Conservation (phyloP, 2,113 vertebrate species). For the Poeciliopsis turrubarensis region DNA sequence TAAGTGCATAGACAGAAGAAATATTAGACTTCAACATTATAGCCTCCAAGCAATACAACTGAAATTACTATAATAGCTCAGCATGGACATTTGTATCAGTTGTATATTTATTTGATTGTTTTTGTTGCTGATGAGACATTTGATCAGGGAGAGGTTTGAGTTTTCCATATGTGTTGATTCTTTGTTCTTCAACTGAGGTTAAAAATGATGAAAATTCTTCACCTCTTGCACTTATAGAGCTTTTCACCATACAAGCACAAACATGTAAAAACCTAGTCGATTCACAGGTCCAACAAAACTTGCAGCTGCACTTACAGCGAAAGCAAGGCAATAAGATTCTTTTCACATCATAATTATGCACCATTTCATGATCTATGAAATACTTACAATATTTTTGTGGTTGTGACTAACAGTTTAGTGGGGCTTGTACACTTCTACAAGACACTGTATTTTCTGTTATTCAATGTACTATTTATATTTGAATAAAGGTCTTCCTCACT, state of each 20-base stretch:
- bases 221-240: not conserved
- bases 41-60: not conserved
- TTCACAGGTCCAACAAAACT: no score
- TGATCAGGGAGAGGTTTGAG: not conserved
- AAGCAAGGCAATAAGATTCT: no score
- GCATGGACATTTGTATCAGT: not conserved
- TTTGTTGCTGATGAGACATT: not conserved
- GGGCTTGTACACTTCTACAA: no score
- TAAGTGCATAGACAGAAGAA: slow-evolving; percentile 42
- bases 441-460: no score
- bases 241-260: not conserved
- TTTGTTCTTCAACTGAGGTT: not conserved
- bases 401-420: no score
- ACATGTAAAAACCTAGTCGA: not conserved
- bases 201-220: not conserved
- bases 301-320: no score
- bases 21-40: not conserved
- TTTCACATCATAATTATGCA: no score
- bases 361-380: no score
- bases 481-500: no score
- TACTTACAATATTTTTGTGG: no score
- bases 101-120: not conserved
- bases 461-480: no score
- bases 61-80: not conserved
- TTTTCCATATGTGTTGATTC: not conserved